Conservation (phyloP, 2,888 invertebrate species). For the Gisinianus flammeolus region DNA sequence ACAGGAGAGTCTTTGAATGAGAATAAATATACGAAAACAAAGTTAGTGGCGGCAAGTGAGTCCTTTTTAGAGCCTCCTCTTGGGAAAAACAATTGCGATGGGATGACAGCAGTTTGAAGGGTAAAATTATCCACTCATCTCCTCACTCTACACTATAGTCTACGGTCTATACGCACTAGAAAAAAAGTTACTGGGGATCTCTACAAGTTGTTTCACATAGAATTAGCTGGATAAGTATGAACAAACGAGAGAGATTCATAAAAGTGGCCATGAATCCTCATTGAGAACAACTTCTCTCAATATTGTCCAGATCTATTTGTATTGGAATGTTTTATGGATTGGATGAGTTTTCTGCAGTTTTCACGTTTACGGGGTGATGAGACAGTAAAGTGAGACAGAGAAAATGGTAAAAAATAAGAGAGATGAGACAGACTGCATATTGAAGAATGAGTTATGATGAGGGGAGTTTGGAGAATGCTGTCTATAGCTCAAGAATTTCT, state of each 20-base stretch:
- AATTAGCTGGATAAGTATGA: background rate
- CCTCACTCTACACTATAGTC: background rate
- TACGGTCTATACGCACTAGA: background rate
- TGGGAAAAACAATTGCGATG: background rate
- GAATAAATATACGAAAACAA: too few relatives aligned
- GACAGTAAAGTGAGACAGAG: too few relatives aligned
- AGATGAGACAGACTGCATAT: too few relatives aligned
- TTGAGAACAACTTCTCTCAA: background rate
- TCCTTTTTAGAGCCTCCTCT: background rate
- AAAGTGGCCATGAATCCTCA: background rate
- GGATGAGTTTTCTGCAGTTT: too few relatives aligned
- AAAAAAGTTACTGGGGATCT: background rate
- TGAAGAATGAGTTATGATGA: too few relatives aligned
- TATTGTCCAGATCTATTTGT: background rate
- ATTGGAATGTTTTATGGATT: too few relatives aligned
- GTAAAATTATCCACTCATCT: background rate
- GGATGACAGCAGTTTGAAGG: background rate
- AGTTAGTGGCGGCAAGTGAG: background rate
- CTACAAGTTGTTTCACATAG: background rate
- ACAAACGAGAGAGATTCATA: background rate
- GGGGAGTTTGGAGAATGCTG: too few relatives aligned
- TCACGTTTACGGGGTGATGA: too few relatives aligned
- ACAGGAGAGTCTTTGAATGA: too few relatives aligned
- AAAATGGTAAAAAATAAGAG: too few relatives aligned
- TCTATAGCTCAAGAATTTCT: too few relatives aligned